A percentile compares a stretch with the other conserved stretches of the same genome.
These are phyloP conservation scores for Seira sanloemensis DNA, from an alignment of 2,888 invertebrate species.

Conservation along the genomic window DNA sequence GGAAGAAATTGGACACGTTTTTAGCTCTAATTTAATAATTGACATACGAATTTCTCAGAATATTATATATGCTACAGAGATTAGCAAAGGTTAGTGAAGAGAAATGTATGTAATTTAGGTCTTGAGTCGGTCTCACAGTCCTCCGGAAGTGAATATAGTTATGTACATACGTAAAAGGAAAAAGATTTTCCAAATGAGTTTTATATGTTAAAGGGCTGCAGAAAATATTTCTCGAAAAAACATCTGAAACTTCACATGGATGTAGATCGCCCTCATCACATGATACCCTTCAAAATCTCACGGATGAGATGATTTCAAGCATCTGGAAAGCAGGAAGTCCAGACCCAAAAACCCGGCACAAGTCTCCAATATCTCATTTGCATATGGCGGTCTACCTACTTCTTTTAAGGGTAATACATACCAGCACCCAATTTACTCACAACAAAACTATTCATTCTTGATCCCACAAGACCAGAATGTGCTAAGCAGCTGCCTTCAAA, in stretches of 20 bases:
- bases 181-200: not conserved
- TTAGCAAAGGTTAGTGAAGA: not conserved
- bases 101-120: not conserved
- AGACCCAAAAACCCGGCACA: slow-evolving; percentile 12
- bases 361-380: not conserved
- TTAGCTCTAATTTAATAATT: too few relatives aligned
- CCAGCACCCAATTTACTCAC: too few relatives aligned
- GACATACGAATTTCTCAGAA: too few relatives aligned
- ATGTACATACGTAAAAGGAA: not conserved
- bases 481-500: not conserved
- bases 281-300: not conserved
- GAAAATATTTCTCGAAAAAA: not conserved
- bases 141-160: not conserved
- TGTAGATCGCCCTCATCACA: not conserved
- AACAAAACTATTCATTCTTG: not conserved
- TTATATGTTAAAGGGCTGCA: not conserved
- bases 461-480: not conserved
- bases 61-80: too few relatives aligned
- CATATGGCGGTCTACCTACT: too few relatives aligned
- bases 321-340: slow-evolving; percentile 60
- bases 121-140: not conserved
- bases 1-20: too few relatives aligned
- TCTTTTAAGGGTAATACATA: too few relatives aligned
- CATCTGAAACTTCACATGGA: too few relatives aligned
- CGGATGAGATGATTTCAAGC: slow-evolving; percentile 42